Evolutionary conservation across 2,113 vertebrate genomes (phyloP), one percentile per base, ranked within the genome.

Genomic region (rat (Rattus norvegicus)): DNA sequence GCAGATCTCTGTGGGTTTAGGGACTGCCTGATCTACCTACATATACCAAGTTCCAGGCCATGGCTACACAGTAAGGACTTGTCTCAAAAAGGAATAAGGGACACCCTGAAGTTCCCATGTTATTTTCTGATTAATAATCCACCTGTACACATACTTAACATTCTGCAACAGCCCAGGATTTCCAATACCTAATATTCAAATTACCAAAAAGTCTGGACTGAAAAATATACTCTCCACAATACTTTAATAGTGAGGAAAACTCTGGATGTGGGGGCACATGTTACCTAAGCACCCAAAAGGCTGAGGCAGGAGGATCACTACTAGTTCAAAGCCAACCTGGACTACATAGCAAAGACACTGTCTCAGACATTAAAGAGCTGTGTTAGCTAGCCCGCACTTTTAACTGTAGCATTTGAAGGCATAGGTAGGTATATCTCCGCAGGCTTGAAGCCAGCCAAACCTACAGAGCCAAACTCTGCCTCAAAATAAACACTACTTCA

Each of bases 71-170:
- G 36, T 81, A 19, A 59, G 19, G 79, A 20, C 20, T 36, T 56
- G 19, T 54, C 77, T 59, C 52, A 81, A 59, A 59, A n/a, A 22
- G 33, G 19, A 3, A 30, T 54, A 81, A 17, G 33, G 19, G 33
- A 59, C 13, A 59, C 19, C 54, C 79, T 59, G 49, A 89, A 83
- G 80, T 83, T 80, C 93, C 84, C 54, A 87, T 19, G 28, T 91
- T 88, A 93, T 65, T 95, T 69, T 79, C 65, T 97, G 96, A 79
- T 54, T 54, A 52, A 91, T 88, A 96, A 96, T 39, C 67, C n/a
- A 56, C 92, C 47, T 93, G 86, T 59, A 96, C 75, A 97, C 95
- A 91, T 28, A 33, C 65, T 30, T 80, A 92, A 63, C 56, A 97
- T 75, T 79, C 88, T 84, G 61, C 52, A 65, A 80, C 43, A 43